These are phyloP conservation scores for Columba guinea DNA, from an alignment of 2,797 vertebrate genomes.

Conservation along the genomic window DNA sequence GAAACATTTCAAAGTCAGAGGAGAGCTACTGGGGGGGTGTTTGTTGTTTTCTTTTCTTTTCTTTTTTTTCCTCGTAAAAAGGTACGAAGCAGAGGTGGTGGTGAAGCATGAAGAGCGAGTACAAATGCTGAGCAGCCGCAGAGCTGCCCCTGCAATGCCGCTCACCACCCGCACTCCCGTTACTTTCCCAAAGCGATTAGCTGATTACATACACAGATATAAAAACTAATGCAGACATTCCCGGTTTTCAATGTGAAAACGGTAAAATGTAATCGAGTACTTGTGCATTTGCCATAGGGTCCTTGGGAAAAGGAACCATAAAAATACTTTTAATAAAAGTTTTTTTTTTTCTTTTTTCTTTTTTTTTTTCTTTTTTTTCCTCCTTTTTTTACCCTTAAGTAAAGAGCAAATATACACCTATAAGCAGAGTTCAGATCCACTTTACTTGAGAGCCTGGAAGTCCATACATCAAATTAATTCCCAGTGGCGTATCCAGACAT, in stretches of 20 bases:
- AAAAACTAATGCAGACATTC: constrained; percentile 75
- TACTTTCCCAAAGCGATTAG: constrained; percentile 68
- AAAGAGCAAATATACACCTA: constrained; percentile 74
- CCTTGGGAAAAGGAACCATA: constrained; percentile 72
- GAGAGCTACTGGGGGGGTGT: background rate
- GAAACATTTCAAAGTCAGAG: constrained; percentile 35
- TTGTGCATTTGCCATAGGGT: constrained; percentile 74
- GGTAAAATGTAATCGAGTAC: constrained; percentile 72
- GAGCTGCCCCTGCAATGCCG: background rate
- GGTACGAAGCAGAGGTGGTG: constrained; percentile 36
- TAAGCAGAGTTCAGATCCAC: constrained; percentile 64
- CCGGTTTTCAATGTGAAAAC: constrained; percentile 82
- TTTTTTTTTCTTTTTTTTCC: background rate
- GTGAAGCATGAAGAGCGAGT: constrained; percentile 57
- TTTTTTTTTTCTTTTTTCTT: background rate
- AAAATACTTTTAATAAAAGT: constrained; percentile 66
- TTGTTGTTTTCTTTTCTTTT: background rate
- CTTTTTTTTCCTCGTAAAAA: constrained; percentile 16
- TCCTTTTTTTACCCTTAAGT: constrained; percentile 74
- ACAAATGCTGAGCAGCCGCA: constrained; percentile 19
- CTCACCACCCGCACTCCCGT: background rate
- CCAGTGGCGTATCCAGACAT: constrained; percentile 23
- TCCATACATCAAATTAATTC: constrained; percentile 47
- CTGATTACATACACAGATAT: constrained; percentile 74
- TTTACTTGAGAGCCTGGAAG: constrained; percentile 72